Evolutionary conservation across 2,113 vertebrate genomes (phyloP).

Genomic region (Puntigrus tetrazona): DNA sequence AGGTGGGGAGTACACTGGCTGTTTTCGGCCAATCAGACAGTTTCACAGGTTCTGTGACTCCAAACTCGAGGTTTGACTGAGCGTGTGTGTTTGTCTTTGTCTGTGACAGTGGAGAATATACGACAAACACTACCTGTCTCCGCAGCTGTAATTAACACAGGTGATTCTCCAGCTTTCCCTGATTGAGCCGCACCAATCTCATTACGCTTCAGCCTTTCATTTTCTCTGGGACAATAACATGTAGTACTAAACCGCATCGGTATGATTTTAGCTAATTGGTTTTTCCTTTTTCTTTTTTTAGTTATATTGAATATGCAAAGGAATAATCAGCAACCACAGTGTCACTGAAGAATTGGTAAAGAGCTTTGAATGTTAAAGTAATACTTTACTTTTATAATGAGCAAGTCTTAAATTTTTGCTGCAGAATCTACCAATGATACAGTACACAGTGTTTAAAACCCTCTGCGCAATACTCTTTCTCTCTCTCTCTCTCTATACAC

Average conservation of each 20-base stretch:
- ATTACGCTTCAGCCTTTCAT: constrained; percentile 57
- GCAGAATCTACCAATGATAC: background rate
- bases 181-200: constrained; percentile 58
- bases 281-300: constrained; percentile 28
- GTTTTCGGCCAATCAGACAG: constrained; percentile 53
- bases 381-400: background rate
- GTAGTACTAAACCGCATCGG: constrained; percentile 40
- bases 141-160: constrained; percentile 61
- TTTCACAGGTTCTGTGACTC: constrained; percentile 53
- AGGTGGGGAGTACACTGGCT: constrained; percentile 31
- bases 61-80: constrained; percentile 50
- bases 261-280: constrained; percentile 56
- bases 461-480: no score
- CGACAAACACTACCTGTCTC: constrained; percentile 56
- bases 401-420: background rate
- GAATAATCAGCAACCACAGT: constrained; percentile 46
- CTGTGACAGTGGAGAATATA: constrained; percentile 54
- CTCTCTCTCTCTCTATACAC: no score
- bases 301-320: constrained; percentile 42
- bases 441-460: background rate
- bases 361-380: constrained; percentile 20
- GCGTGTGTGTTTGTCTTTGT: constrained; percentile 50
- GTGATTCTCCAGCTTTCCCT: constrained; percentile 59
- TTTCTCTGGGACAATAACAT: constrained; percentile 48
- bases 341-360: constrained; percentile 33